Base-by-base conservation (phyloP, 2,113 vertebrate species). In the Sisor rabdophorus region DNA sequence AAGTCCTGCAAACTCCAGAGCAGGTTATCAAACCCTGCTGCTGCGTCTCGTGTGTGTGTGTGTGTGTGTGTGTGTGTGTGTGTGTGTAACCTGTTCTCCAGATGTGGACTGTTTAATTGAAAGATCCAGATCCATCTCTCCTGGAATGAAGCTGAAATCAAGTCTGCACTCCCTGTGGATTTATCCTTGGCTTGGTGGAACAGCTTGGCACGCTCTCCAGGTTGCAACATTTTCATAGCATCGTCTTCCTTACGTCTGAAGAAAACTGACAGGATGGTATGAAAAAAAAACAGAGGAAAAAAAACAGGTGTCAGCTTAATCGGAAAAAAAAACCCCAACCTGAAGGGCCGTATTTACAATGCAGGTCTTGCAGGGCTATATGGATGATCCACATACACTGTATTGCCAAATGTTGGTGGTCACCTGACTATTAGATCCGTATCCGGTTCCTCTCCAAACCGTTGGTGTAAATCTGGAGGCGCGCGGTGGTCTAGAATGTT, bases 81-180 rank as follows among this genome's bases (percentile, higher is more conserved):
- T 50, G 67, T 50, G 68, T 54, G 50, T 32, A 75, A 77, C 67
- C 76, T 77, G 76, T 60, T 71, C 22, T 26, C 68, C 67, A 78
- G 68, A 70, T 78, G 76, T 78, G 48, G 26, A 40, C 22, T 47
- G 47, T 48, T 78, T 53, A 71, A 78, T 52, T 69, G n/a, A 63
- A 60, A 59, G 28, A 2, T 61, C 76, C 67, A 77, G 47, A 77
- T 61, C 63, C 52, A 47, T 68, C n/a, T 61, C 47, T 53, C 54
- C 40, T 61, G 68, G 48, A 71, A 20, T 71, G 44, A 30, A 56
- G 36, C 75, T 30, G 10, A 15, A 69, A 36, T 50, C 40, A 48
- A 40, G 24, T 47, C 40, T 76, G 54, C 5, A 28, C 48, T 26
- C 61, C 22, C 52, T 56, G 54, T 59, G 30, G 58, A 78, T 63